Base-by-base conservation (phyloP, 2,113 vertebrate species). In the Rhabdornis inornatus region DNA sequence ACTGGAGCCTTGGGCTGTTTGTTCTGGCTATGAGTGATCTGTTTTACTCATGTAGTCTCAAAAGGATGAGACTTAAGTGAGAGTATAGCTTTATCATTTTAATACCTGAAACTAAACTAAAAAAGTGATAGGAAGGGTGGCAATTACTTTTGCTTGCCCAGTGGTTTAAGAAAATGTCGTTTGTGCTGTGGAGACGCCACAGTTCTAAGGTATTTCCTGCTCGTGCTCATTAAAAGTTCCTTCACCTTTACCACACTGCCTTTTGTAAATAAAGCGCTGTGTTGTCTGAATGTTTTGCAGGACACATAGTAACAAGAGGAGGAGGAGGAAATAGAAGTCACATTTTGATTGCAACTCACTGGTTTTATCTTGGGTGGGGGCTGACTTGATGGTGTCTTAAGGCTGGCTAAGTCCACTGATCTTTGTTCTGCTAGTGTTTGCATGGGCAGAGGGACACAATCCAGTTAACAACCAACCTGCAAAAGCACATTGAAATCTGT, bases 201-300 rank as follows among this genome's bases (percentile, higher is more conserved):
- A 35, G 44, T 72, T 28, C 42, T 56, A 40, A 66, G 56, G 35
- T 92, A 55, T 69, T 96, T 92, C 55, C 89, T 94, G 59, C 31
- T 82, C 7, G n/a, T 37, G 42, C 59, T 90, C 68, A 5, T 63
- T 81, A 31, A 56, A 56, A 89, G 28, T 64, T 70, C 80, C 84
- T 84, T 91, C 83, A 78, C 87, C 94, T 94, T 96, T 94, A 71
- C 40, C 65, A 68, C 1, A 0, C n/a, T 95, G 50, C 49, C 87
- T 68, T 95, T 49, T 82, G 91, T 92, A 87, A 89, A 76, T 82
- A 94, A 71, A 92, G n/a, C 8, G 0, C 40, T 66, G 31, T 92
- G 72, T 72, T 94, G 53, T 74, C 53, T 63, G 56, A 82, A 47
- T 91, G 89, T 89, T 96, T 90, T 84, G 50, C 64, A 64, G 87